These are phyloP conservation scores for Pollenia angustigena DNA, from an alignment of 2,888 invertebrate genomes.

Conservation along the genomic window DNA sequence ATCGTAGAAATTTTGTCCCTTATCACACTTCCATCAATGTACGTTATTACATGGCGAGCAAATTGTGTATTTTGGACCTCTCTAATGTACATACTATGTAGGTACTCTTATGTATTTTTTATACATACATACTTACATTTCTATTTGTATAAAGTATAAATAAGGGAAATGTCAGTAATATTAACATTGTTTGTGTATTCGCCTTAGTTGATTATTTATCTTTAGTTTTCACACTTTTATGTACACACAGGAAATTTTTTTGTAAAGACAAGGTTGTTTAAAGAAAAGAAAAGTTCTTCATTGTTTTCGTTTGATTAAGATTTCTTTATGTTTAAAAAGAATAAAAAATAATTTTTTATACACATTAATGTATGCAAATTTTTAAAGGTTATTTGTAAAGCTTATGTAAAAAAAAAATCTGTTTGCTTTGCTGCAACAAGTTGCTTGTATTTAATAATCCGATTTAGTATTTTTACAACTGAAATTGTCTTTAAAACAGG, in stretches of 20 bases:
- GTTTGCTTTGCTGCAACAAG: no score
- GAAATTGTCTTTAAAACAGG: no score
- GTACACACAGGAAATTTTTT: not conserved
- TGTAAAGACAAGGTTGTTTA: constrained; percentile 12
- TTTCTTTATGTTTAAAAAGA: not conserved
- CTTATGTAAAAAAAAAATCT: no score
- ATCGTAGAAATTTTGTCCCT: no score
- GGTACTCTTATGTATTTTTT: not conserved
- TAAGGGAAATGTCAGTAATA: constrained; percentile 53
- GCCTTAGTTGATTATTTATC: constrained; percentile 3
- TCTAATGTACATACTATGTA: not conserved
- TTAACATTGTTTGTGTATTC: constrained; percentile 49
- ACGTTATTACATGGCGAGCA: no score
- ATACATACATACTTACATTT: not conserved
- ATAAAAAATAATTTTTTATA: not conserved
- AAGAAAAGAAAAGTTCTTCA: not conserved
- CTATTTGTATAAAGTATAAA: constrained; percentile 6
- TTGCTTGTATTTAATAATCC: no score
- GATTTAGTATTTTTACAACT: no score
- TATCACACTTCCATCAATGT: no score
- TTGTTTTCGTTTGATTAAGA: not conserved
- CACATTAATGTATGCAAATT: no score
- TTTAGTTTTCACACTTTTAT: not conserved
- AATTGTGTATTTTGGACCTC: no score
- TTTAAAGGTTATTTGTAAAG: no score